Base-by-base conservation (phyloP, 2,888 invertebrate species). In the Andrena bucephala region DNA sequence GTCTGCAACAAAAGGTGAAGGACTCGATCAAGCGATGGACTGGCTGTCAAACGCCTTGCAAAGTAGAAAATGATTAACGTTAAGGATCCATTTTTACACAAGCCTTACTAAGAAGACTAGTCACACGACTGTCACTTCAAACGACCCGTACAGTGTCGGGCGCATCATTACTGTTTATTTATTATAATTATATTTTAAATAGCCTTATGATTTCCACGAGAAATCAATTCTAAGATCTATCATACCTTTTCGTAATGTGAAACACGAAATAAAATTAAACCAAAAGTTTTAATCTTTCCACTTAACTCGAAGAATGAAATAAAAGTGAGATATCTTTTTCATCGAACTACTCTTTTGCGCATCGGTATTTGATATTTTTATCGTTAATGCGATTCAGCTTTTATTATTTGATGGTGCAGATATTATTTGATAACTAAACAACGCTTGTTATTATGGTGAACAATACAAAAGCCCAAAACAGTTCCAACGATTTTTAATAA, bases 1-100 rank as follows among this genome's bases (percentile, higher is more conserved):
- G 2, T 99, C 99, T 0, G 99, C 99, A 63, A 98, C 98, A 88
- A 98, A 99, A 94, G 99, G 99, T 33, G 99, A 99, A 94, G 99
- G 99, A 0, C 95, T 99, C 68, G 99, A 99, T 94, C 98, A 98
- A 94, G 99, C 99, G 82, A 99, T 99, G 99, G 99, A 99, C 94
- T 99, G 99, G 99, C 96, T 98, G 87, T 97, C 98, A 83, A 98
- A 98, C 92, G 97, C 98, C 72, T 94, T 98, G 92, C 98, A 98
- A 94, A 97, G 97, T 93, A 96, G 97, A 94, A 98, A 98, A 97
- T 98, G 93, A 94, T 93, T 85, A 79, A 87, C 72, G 73, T 85
- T 88, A 83, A 68, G 57, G 31, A 85, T 66, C 36, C 77, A 83
- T 87, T 82, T 81, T 87, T 81, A 89, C 80, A 74, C 81, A 83